Evolutionary conservation across 2,888 invertebrate genomes (phyloP).

Genomic region (Macrosoma leucophasiata): DNA sequence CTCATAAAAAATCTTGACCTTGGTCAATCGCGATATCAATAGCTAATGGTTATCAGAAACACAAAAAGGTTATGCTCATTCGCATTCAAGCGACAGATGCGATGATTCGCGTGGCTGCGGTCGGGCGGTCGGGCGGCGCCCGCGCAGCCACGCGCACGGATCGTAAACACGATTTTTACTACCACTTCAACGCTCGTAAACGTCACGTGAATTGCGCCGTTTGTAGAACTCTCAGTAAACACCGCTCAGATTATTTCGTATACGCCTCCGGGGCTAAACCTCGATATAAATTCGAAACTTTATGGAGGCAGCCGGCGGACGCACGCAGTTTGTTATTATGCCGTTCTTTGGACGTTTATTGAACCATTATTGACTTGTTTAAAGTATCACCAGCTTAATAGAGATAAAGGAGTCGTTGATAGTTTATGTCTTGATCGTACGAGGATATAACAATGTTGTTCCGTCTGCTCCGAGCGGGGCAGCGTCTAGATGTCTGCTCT

Average conservation of each 20-base stretch:
- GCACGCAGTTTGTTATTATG: conserved; percentile 72
- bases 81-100: conserved; percentile 54
- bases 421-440: conserved; percentile 66
- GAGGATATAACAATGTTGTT: conserved; percentile 40
- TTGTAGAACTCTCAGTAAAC: conserved; percentile 72
- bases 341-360: conserved; percentile 72
- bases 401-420: conserved; percentile 67
- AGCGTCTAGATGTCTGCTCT: conserved; percentile 51
- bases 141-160: conserved; percentile 48
- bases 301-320: conserved; percentile 57
- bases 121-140: conserved; percentile 34
- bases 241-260: conserved; percentile 71
- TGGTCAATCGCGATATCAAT: too few species aligned
- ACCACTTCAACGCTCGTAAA: conserved; percentile 70
- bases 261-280: conserved; percentile 71
- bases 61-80: conserved; percentile 36
- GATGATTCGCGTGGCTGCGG: conserved; percentile 40
- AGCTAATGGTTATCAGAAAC: too few species aligned
- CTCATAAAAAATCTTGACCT: too few species aligned
- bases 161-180: conserved; percentile 73
- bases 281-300: conserved; percentile 72
- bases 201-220: conserved; percentile 71
- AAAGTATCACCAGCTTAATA: conserved; percentile 71
- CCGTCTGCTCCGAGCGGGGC: conserved; percentile 35
- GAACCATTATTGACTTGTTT: conserved; percentile 74